Base-by-base conservation (phyloP, 2,113 vertebrate species). In the Calidris pygmaea region DNA sequence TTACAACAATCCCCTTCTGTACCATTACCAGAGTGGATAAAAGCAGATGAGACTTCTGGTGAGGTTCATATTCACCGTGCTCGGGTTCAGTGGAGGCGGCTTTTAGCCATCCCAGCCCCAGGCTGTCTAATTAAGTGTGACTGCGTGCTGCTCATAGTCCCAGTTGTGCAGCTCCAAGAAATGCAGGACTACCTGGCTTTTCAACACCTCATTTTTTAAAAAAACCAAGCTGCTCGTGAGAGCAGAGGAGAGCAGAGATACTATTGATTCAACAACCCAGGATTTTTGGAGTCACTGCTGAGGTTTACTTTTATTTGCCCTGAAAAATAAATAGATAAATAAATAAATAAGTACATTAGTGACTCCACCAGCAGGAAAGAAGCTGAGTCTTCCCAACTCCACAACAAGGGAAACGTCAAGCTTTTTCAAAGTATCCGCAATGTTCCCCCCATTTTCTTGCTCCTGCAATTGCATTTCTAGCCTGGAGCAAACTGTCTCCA, bases 51-150 rank as follows among this genome's bases (percentile, higher is more conserved):
- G 52, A 35, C 34, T 81, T 63, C 37, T 77, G 47, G 47, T 58
- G 76, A 90, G 68, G 65, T 4, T 56, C 41, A 14, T 5, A 29
- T 2, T 35, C 50, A n/a, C 32, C 3, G 1, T 0, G 2, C 23
- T 50, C 20, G 29, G 67, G 60, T 45, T 75, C 60, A 59, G 52
- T 2, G 2, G 48, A 45, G 34, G 56, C 4, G 0, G 35, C 67
- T 10, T 37, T 82, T 4, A 62, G 37, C 79, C 79, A 43, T 21
- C 34, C 58, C 74, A 78, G 58, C 71, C 62, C 19, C 75, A 79
- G 82, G 67, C 43, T 83, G 41, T 2, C 45, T 73, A 34, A 76
- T 59, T 75, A 37, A 62, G 27, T 6, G 10, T 6, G 34, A 73
- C 47, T 3, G 4, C 0, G 0, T 68, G 48, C 76, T 89, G 88